Percentiles rank a stretch among this genome's conserved stretches.
These are phyloP conservation scores for Osmerus eperlanus DNA, from an alignment of 2,113 vertebrate genomes.

Conservation along the genomic window DNA sequence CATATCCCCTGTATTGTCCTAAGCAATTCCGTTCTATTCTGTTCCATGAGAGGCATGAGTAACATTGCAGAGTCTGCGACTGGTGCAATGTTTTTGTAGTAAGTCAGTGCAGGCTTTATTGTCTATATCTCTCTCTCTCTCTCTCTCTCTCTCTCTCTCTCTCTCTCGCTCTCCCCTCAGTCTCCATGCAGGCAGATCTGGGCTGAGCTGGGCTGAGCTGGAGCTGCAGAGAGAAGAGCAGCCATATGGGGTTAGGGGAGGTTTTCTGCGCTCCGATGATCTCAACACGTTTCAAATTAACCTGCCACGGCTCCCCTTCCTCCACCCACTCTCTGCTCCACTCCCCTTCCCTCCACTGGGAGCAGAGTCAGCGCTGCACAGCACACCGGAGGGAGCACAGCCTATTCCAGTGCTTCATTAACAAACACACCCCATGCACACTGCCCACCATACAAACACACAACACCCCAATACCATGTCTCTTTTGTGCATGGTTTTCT, in stretches of 20 bases:
- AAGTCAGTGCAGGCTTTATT: too few relatives aligned
- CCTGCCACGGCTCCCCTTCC: constrained; percentile 10
- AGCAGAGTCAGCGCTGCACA: constrained; percentile 28
- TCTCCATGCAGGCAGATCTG: too few relatives aligned
- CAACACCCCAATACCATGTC: neutral
- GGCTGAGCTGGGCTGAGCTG: constrained; percentile 19
- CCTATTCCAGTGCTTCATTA: constrained; percentile 32
- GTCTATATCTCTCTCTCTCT: too few relatives aligned
- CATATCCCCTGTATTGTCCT: too few relatives aligned
- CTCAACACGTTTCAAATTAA: constrained; percentile 59
- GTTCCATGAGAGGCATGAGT: too few relatives aligned
- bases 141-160: too few relatives aligned
- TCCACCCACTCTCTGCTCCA: constrained; percentile 12
- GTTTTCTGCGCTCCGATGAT: constrained; percentile 44
- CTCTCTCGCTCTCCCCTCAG: too few relatives aligned
- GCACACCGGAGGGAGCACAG: constrained; percentile 8
- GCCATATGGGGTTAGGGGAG: constrained; percentile 49
- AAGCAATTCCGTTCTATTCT: neutral
- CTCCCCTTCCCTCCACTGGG: constrained; percentile 16
- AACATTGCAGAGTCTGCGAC: too few relatives aligned
- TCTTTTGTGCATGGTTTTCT: neutral
- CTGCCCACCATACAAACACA: constrained; percentile 10
- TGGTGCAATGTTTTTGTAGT: too few relatives aligned
- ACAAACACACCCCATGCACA: constrained; percentile 4
- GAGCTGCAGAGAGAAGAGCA: constrained; percentile 13